Evolutionary conservation across 2,797 vertebrate genomes (phyloP).

Genomic region (Apodemus agrarius): DNA sequence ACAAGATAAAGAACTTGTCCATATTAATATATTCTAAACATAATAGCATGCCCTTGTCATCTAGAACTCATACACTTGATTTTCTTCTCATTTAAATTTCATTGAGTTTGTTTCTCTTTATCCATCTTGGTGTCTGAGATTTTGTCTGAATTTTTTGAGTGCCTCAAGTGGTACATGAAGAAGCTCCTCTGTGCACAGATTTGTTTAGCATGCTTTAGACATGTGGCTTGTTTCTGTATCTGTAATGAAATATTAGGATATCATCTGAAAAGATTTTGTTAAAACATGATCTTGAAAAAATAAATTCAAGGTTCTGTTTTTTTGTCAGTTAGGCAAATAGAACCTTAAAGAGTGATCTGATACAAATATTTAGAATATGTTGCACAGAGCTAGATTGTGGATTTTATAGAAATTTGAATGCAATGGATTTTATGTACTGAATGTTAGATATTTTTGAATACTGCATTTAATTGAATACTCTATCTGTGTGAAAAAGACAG

Average conservation of each 20-base stretch:
- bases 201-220: not conserved
- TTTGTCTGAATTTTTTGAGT: not conserved
- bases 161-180: not conserved
- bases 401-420: not conserved
- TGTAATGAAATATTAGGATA: not conserved
- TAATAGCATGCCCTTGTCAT: not conserved
- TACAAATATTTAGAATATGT: not conserved
- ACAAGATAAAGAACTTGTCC: not conserved
- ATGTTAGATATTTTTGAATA: not conserved
- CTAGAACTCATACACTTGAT: not conserved
- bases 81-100: conserved; percentile 24
- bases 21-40: conserved; percentile 17
- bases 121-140: not conserved
- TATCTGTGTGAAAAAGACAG: not conserved
- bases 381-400: not conserved
- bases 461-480: not conserved
- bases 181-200: not conserved
- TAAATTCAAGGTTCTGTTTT: not conserved
- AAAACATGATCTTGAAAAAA: not conserved
- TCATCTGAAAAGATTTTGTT: not conserved
- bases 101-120: not conserved
- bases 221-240: not conserved
- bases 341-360: not conserved
- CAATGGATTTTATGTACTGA: not conserved
- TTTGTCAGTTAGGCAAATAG: not conserved